phyloP scores from a whole-genome alignment of 92 coral and sea anemone species.

The Zoanthus gigantus region DNA sequence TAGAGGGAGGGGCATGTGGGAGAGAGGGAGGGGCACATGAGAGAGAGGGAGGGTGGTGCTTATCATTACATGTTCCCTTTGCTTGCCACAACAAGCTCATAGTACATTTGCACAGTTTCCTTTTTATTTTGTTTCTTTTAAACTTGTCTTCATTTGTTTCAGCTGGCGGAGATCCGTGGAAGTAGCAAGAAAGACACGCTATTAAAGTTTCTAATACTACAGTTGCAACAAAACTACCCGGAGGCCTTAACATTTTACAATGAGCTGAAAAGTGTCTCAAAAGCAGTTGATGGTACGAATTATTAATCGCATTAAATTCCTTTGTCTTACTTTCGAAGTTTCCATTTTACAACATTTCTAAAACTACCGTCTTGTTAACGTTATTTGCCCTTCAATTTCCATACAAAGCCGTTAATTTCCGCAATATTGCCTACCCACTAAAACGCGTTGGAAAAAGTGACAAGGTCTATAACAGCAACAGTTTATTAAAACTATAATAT shows the following conservation, averaged over 20 bases:
- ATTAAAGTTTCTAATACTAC: slow-evolving; percentile 76
- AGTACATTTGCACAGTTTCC: background rate
- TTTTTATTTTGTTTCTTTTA: background rate
- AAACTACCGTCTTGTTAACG: background rate
- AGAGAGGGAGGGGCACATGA: too few relatives aligned
- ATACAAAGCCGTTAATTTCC: too few relatives aligned
- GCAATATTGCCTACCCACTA: too few relatives aligned
- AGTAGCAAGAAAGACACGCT: slow-evolving; percentile 80
- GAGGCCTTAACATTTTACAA: slow-evolving; percentile 71
- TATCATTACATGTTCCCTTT: too few relatives aligned
- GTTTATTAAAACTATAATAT: too few relatives aligned
- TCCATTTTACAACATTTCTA: background rate
- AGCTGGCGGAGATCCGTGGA: slow-evolving; percentile 95
- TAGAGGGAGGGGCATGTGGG: too few relatives aligned
- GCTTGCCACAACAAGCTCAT: background rate
- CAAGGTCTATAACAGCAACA: too few relatives aligned
- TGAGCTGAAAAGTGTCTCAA: slow-evolving; percentile 75
- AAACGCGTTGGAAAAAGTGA: too few relatives aligned
- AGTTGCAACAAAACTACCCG: slow-evolving; percentile 71
- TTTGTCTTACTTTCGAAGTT: background rate
- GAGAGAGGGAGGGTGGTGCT: too few relatives aligned
- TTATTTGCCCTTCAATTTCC: too few relatives aligned
- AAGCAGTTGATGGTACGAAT: slow-evolving; percentile 83
- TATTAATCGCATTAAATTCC: background rate
- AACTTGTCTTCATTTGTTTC: background rate